Base-by-base conservation (phyloP, 1,140 invertebrate species). In the Drosophila sp. region DNA sequence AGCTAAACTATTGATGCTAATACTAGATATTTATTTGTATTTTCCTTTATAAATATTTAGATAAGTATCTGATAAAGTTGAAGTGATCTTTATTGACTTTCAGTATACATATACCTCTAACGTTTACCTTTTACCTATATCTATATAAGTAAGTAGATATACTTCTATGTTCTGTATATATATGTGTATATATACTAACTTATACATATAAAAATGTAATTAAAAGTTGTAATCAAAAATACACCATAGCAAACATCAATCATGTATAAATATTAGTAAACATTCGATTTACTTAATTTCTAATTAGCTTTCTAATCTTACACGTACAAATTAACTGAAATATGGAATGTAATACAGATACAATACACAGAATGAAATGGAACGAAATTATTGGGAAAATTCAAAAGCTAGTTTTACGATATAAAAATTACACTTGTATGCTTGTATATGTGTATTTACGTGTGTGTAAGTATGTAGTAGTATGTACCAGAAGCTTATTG, bases 211-310 rank as follows among this genome's bases (percentile, higher is more conserved):
- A 79, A 86, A 82, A 73, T 79, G 64, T 74, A 73, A 80, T 61
- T 72, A 82, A 89, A 89, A 78, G 29, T 78, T 79, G 36, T 57
- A 87, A 78, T 87, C 83, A 76, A 87, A 87, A 87, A 89, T 87
- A 87, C 82, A 87, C 76, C 56, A 32, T 89, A 87, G 78, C 67
- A 86, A 89, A 87, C 75, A 82, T 53, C 54, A 76, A 86, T 18
- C 11, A 72, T 80, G 48, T 69, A 74, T 57, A 78, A 72, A 72
- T 62, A 75, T 62, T 71, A 67, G 80, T 72, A 70, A 72, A 53
- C 58, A 43, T 61, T 43, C 51, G 65, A 72, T 43, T 27, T 50
- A 13, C 46, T 51, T 48, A 18, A 14, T 9, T 70, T 16, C 34
- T 58, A 71, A 46, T 40, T 41, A 18, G 25, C 25, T 25, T 46